phyloP scores from a whole-genome alignment of 1,140 invertebrate genomes.

The Chrysomallon squamiferum region DNA sequence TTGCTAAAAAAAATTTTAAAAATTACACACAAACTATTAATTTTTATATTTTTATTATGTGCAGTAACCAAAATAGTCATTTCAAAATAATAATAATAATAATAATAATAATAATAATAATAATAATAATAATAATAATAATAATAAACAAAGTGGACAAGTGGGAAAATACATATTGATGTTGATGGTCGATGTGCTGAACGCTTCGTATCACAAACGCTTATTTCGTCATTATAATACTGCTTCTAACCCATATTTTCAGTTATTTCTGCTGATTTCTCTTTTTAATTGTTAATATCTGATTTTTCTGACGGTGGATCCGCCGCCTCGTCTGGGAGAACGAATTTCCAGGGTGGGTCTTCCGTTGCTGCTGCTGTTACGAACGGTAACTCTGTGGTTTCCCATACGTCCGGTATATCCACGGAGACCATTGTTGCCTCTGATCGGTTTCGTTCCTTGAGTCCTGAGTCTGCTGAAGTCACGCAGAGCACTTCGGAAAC shows the following conservation, averaged over 20 bases:
- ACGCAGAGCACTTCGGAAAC: conserved; percentile 13
- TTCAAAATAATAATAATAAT: too few relatives aligned
- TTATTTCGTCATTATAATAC: conserved; percentile 7
- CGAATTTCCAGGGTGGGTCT: conserved; percentile 21
- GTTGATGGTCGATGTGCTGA: conserved; percentile 12
- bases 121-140: too few relatives aligned
- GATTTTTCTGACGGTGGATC: conserved; percentile 18
- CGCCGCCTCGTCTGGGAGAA: background rate
- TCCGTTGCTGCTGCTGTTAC: conserved; percentile 14
- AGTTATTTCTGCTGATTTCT: background rate
- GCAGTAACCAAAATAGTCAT: too few relatives aligned
- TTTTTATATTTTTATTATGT: too few relatives aligned
- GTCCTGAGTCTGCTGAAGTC: conserved; percentile 17
- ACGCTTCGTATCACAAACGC: conserved; percentile 7
- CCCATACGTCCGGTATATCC: conserved; percentile 12
- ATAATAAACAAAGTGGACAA: conserved; percentile 12
- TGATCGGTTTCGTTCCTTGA: background rate
- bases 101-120: too few relatives aligned
- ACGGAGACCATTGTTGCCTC: background rate
- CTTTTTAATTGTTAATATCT: conserved; percentile 8
- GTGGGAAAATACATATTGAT: conserved; percentile 8
- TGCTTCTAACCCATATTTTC: conserved; percentile 7
- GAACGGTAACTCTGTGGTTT: conserved; percentile 15
- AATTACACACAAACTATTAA: too few relatives aligned
- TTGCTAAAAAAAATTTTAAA: too few relatives aligned